Evolutionary conservation across 2,888 invertebrate genomes (phyloP).

Genomic region (Heteropelma amictum): DNA sequence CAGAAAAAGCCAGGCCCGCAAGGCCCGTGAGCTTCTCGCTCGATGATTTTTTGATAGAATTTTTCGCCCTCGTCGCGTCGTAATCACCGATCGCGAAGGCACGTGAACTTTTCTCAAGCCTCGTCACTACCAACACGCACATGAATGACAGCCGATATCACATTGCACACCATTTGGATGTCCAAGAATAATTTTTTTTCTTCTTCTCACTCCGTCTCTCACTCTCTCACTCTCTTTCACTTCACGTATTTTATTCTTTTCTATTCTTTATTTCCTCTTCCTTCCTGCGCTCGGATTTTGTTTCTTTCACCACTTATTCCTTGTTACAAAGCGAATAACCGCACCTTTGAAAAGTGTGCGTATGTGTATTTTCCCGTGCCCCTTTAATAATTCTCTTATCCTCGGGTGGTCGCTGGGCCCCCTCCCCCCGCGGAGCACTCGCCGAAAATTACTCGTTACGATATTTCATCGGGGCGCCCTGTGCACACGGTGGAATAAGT

Average conservation of each 20-base stretch:
- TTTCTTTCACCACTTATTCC: neutral
- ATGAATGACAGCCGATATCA: constrained; percentile 74
- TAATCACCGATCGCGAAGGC: constrained; percentile 49
- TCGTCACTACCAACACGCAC: constrained; percentile 69
- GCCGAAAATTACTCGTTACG: constrained; percentile 31
- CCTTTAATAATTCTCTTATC: neutral
- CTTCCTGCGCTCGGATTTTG: neutral
- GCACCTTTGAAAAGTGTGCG: constrained; percentile 23
- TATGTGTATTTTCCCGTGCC: constrained; percentile 3
- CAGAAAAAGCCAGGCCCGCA: constrained; percentile 44
- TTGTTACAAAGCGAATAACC: constrained; percentile 18
- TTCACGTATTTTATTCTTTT: neutral
- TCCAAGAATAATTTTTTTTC: constrained; percentile 11
- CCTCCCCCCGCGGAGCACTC: neutral
- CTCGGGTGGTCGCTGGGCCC: constrained; percentile 7
- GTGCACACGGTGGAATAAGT: constrained; percentile 25
- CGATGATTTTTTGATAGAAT: constrained; percentile 3
- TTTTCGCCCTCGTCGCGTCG: constrained; percentile 41
- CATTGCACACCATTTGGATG: constrained; percentile 65
- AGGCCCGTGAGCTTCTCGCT: constrained; percentile 35
- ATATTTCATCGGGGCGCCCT: constrained; percentile 25
- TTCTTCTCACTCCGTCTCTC: neutral
- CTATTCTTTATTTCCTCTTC: neutral
- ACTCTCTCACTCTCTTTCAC: neutral
- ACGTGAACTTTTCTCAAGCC: constrained; percentile 53